These are phyloP conservation scores for Pipistrellus pipistrellus DNA, from an alignment of 2,797 vertebrate genomes.

Conservation along the genomic window DNA sequence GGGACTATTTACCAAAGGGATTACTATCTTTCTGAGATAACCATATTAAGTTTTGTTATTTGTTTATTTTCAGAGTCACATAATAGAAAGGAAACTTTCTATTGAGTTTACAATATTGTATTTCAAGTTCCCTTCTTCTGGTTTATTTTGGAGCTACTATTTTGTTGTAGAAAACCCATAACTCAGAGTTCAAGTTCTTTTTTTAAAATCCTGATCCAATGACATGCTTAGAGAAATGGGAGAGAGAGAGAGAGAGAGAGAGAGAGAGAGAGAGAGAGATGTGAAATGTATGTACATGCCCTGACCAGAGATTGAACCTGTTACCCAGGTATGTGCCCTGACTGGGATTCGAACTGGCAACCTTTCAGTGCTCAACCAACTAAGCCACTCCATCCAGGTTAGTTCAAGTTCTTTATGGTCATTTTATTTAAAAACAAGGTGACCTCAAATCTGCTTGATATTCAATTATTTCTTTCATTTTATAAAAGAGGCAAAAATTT, in stretches of 20 bases:
- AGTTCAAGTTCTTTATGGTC: conserved; percentile 48
- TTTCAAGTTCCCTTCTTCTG: not conserved
- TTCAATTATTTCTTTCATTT: conserved; percentile 55
- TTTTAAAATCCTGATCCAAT: too few relatives aligned
- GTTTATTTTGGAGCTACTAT: not conserved
- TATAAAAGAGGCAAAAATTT: conserved; percentile 13
- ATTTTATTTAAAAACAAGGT: conserved; percentile 67
- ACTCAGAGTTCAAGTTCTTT: not conserved
- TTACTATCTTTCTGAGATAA: not conserved
- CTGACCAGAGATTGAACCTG: not conserved
- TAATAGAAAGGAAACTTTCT: not conserved
- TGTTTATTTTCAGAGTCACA: not conserved
- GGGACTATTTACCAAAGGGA: not conserved
- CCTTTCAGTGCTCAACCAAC: not conserved
- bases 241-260: too few relatives aligned
- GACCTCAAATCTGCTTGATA: conserved; percentile 9
- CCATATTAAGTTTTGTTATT: conserved; percentile 8
- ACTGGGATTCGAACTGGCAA: not conserved
- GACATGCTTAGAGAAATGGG: too few relatives aligned
- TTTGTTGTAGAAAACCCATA: not conserved
- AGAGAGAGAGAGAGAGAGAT: too few relatives aligned
- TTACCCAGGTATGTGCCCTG: not conserved
- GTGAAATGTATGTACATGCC: not conserved
- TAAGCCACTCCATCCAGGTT: not conserved
- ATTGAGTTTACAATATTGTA: not conserved